Evolutionary conservation across 2,888 invertebrate species (phyloP).

Genomic region (Stenoptilia bipunctidactyla): DNA sequence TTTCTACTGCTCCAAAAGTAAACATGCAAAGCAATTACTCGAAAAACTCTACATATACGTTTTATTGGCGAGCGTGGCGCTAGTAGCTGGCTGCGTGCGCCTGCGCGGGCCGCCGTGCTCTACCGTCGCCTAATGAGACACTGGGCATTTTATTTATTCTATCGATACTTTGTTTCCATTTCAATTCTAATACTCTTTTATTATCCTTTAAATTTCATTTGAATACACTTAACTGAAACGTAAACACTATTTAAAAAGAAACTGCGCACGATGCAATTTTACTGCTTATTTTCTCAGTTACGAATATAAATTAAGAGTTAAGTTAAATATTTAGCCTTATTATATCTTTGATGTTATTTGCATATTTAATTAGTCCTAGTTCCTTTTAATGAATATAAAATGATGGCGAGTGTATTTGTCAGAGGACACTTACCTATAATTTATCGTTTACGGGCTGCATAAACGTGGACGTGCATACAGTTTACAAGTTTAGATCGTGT

Average conservation of each 20-base stretch:
- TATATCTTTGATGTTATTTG: no score
- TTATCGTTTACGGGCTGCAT: conserved; percentile 41
- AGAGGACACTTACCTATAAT: conserved; percentile 18
- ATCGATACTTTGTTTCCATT: conserved; percentile 29
- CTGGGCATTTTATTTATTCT: conserved; percentile 61
- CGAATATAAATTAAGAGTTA: no score
- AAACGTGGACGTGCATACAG: conserved; percentile 50
- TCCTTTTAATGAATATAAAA: conserved; percentile 8
- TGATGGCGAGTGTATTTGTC: conserved; percentile 13
- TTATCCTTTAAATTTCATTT: not conserved
- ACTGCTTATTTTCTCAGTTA: no score
- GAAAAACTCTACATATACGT: conserved; percentile 45
- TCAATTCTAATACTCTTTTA: not conserved
- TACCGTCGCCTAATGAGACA: conserved; percentile 47
- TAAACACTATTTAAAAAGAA: no score
- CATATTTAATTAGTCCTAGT: no score
- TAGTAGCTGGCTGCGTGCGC: conserved; percentile 18
- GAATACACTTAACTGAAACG: not conserved
- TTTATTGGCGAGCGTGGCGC: conserved; percentile 32
- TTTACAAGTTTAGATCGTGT: conserved; percentile 66
- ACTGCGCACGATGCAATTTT: no score
- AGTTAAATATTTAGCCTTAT: no score
- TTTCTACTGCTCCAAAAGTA: not conserved
- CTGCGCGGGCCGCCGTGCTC: conserved; percentile 11
- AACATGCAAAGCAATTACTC: conserved; percentile 36